Percentiles rank a stretch among this genome's conserved stretches.
Evolutionary conservation across 2,888 invertebrate species (phyloP).

Genomic region (Megaustenia siamemsis): DNA sequence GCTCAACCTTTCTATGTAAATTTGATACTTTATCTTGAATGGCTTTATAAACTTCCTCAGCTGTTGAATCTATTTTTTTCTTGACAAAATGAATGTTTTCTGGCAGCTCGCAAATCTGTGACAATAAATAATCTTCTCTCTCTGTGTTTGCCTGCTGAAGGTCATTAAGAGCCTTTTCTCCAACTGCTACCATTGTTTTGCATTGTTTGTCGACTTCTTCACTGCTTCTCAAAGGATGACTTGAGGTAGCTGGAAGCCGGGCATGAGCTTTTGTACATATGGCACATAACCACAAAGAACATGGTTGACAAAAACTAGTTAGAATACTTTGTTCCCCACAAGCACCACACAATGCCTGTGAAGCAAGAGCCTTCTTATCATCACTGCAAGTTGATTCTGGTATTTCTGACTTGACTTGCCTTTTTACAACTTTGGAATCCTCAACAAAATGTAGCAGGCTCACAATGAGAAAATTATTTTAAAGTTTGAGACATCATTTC

Average conservation of each 20-base stretch:
- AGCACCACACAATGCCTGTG: conserved; percentile 37
- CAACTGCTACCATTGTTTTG: conserved; percentile 43
- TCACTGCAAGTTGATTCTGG: not conserved
- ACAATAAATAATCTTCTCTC: conserved; percentile 36
- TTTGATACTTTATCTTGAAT: conserved; percentile 45
- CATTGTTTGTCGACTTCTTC: conserved; percentile 49
- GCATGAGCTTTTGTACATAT: conserved; percentile 54
- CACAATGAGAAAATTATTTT: conserved; percentile 56
- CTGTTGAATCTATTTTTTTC: conserved; percentile 44
- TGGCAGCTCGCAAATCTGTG: conserved; percentile 42
- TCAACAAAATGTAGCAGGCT: conserved; percentile 57
- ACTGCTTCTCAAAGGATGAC: conserved; percentile 41
- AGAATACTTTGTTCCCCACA: conserved; percentile 35
- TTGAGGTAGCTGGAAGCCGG: conserved; percentile 55
- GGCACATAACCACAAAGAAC: conserved; percentile 58
- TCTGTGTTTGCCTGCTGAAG: conserved; percentile 43
- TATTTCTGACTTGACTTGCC: not conserved
- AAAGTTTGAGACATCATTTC: conserved; percentile 52
- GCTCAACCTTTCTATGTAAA: conserved; percentile 37
- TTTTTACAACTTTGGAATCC: conserved; percentile 14
- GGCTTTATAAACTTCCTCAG: conserved; percentile 43
- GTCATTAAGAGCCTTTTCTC: conserved; percentile 40
- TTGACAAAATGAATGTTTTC: conserved; percentile 39
- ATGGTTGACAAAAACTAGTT: conserved; percentile 52
- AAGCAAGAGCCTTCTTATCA: not conserved